Conservation (phyloP, 2,113 vertebrate species). For the Platysternon megacephalum region DNA sequence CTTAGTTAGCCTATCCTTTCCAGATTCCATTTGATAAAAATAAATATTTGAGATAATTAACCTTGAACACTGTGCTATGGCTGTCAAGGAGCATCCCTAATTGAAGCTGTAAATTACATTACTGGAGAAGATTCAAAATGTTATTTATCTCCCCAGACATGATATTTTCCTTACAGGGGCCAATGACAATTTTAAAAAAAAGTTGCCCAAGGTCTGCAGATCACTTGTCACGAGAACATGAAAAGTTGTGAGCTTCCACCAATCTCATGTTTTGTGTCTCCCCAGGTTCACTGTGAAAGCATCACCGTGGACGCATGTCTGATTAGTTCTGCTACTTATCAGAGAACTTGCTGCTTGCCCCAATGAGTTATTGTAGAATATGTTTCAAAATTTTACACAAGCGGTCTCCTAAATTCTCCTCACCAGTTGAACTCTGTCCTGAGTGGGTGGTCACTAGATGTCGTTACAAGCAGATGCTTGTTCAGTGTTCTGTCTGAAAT, state of each 20-base stretch:
- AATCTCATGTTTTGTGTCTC: not conserved
- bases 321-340: not conserved
- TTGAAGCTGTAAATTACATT: not conserved
- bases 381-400: not conserved
- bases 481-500: slow-evolving; percentile 32
- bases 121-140: not conserved
- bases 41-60: not conserved
- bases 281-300: not conserved
- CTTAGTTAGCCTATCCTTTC: not conserved
- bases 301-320: not conserved
- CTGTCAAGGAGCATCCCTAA: not conserved
- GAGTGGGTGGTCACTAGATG: slow-evolving; percentile 9
- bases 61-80: not conserved
- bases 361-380: not conserved
- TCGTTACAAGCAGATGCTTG: slow-evolving; percentile 23
- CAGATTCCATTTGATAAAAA: not conserved
- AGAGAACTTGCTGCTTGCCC: not conserved
- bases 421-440: not conserved
- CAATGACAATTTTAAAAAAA: not conserved
- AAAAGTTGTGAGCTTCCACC: not conserved
- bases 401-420: not conserved
- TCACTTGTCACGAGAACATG: not conserved
- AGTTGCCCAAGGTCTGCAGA: not conserved
- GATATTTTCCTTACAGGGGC: not conserved
- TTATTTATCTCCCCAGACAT: not conserved